Evolutionary conservation across 2,113 vertebrate species (phyloP).

Genomic region (Carollia perspicillata): DNA sequence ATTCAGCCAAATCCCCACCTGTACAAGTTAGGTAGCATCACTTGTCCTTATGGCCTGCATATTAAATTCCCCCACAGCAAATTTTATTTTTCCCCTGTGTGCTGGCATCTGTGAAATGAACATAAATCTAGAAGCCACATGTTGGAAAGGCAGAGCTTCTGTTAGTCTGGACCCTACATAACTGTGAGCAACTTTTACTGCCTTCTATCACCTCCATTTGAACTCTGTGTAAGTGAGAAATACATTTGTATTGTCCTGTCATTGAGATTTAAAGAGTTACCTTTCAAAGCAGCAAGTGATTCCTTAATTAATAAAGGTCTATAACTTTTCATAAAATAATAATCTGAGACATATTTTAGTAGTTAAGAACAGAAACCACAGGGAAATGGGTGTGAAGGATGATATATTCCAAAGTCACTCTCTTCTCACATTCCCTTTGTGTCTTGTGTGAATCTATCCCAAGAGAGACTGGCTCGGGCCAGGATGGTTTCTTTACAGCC

Average conservation of each 20-base stretch:
- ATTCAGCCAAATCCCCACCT: not conserved
- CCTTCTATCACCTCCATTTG: not conserved
- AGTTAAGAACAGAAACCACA: not conserved
- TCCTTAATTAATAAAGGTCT: not conserved
- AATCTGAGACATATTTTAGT: not conserved
- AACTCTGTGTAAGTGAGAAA: not conserved
- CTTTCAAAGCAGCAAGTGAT: not conserved
- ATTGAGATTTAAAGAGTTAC: not conserved
- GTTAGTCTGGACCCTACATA: not conserved
- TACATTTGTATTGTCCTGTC: not conserved
- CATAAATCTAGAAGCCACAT: not conserved
- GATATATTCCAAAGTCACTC: no score
- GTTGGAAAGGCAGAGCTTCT: not conserved
- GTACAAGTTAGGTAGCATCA: not conserved
- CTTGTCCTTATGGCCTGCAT: not conserved
- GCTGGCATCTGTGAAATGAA: not conserved
- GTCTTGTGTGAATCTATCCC: not conserved
- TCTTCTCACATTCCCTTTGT: not conserved
- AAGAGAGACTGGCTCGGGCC: not conserved
- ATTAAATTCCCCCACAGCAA: not conserved
- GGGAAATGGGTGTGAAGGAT: not conserved
- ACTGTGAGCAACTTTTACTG: not conserved
- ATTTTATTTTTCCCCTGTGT: not conserved
- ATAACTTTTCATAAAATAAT: not conserved
- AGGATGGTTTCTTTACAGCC: not conserved